Percentiles rank a stretch among this genome's conserved stretches.
phyloP scores from a whole-genome alignment of 2,888 invertebrate species.

The Coenonympha glycerion region DNA sequence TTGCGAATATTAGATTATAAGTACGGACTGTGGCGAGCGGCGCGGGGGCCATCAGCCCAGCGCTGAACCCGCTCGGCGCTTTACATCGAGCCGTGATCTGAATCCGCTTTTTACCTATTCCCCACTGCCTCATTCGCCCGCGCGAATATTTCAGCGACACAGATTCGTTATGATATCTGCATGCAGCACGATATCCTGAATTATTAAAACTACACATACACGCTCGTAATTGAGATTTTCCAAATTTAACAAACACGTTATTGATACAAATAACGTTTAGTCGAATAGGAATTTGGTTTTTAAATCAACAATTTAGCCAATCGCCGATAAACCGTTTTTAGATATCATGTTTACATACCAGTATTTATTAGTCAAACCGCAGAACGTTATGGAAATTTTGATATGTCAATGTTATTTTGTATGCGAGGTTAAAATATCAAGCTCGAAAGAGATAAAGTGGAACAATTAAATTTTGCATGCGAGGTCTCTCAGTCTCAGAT shows the following conservation, averaged over 20 bases:
- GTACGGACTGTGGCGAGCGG: constrained; percentile 63
- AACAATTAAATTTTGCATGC: constrained; percentile 2
- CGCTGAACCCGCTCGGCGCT: constrained; percentile 63
- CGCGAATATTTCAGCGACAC: constrained; percentile 28
- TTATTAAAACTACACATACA: constrained; percentile 1
- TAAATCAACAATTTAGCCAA: constrained; percentile 2
- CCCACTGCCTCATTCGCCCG: constrained; percentile 47
- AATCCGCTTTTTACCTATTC: constrained; percentile 55
- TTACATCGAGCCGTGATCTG: constrained; percentile 65
- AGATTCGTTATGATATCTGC: constrained; percentile 11
- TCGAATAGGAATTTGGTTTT: not conserved
- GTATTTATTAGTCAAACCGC: not conserved
- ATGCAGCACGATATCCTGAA: constrained; percentile 1
- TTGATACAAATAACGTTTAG: not conserved
- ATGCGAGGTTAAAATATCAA: not conserved
- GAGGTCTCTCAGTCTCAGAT: constrained; percentile 2
- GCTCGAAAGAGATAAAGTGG: not conserved
- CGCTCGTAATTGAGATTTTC: not conserved
- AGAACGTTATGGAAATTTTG: not conserved
- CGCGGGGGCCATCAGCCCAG: constrained; percentile 64
- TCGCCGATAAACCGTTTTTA: not conserved
- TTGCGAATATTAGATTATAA: constrained; percentile 76
- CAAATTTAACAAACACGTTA: not conserved
- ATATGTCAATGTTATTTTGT: not conserved
- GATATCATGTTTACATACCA: not conserved